Percentiles rank a stretch among this genome's conserved stretches.
phyloP scores from a whole-genome alignment of 2,113 vertebrate genomes.

The Corythaeola cristata region DNA sequence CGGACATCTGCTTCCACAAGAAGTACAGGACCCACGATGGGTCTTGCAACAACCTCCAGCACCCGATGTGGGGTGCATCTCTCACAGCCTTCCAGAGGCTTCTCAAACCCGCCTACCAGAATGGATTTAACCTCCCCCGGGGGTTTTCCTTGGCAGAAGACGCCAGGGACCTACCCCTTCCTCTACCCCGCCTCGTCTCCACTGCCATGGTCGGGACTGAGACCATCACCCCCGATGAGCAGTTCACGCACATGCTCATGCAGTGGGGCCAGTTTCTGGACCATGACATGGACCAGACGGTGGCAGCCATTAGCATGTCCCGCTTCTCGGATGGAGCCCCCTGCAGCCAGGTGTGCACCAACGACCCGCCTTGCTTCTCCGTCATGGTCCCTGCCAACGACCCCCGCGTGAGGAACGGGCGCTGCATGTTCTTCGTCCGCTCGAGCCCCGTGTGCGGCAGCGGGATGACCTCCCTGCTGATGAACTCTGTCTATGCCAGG shows the following conservation, averaged over 20 bases:
- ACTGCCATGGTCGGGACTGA: slow-evolving; percentile 71
- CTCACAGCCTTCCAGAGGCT: slow-evolving; percentile 77
- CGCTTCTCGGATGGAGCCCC: slow-evolving; percentile 70
- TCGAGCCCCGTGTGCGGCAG: slow-evolving; percentile 74
- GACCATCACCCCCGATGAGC: slow-evolving; percentile 67
- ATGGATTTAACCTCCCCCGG: slow-evolving; percentile 73
- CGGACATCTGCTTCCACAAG: slow-evolving; percentile 73
- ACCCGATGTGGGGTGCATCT: slow-evolving; percentile 75
- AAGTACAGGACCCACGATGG: slow-evolving; percentile 73
- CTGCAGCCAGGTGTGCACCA: slow-evolving; percentile 73
- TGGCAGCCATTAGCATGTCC: slow-evolving; percentile 77
- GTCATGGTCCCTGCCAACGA: slow-evolving; percentile 67
- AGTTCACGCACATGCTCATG: slow-evolving; percentile 77
- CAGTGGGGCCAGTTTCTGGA: slow-evolving; percentile 80
- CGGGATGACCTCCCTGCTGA: slow-evolving; percentile 75
- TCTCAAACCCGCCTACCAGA: slow-evolving; percentile 75
- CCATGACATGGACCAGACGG: slow-evolving; percentile 75
- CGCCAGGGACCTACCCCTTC: slow-evolving; percentile 65
- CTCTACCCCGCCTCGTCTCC: slow-evolving; percentile 74
- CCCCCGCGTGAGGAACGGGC: slow-evolving; percentile 66
- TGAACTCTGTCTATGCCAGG: slow-evolving; percentile 74
- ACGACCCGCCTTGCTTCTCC: slow-evolving; percentile 74
- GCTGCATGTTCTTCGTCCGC: slow-evolving; percentile 78
- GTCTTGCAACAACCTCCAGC: slow-evolving; percentile 78
- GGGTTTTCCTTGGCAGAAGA: slow-evolving; percentile 61